A percentile compares a stretch with the other conserved stretches of the same genome.
Conservation (phyloP, 2,888 invertebrate species). For the Apantesis nais region DNA sequence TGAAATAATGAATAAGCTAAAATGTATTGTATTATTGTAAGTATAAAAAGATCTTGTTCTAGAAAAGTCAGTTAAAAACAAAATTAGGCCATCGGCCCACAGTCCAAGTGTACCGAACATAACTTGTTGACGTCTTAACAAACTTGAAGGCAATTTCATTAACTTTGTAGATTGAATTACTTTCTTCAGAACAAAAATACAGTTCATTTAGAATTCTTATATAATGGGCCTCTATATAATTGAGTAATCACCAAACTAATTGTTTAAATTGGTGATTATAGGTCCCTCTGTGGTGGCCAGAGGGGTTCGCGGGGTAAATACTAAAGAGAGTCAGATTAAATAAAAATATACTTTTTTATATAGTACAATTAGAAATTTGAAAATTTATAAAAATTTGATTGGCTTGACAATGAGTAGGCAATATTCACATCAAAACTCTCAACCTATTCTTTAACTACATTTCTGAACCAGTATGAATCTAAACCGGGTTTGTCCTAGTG, state of each 20-base stretch:
- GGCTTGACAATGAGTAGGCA: no score
- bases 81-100: background rate
- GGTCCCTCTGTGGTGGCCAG: background rate
- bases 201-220: slow-evolving; percentile 27
- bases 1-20: background rate
- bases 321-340: background rate
- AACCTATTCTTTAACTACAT: no score
- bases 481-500: background rate
- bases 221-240: slow-evolving; percentile 18
- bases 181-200: slow-evolving; percentile 17
- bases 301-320: slow-evolving; percentile 1
- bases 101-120: slow-evolving; percentile 11
- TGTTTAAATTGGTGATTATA: slow-evolving; percentile 22
- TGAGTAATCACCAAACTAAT: slow-evolving; percentile 29
- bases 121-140: slow-evolving; percentile 29
- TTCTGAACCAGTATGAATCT: background rate
- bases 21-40: background rate
- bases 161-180: slow-evolving; percentile 28
- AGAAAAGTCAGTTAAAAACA: slow-evolving; percentile 5
- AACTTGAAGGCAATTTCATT: slow-evolving; percentile 25
- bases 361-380: no score
- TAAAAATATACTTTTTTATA: background rate
- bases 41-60: background rate
- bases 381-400: no score
- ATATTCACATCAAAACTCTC: no score